Percentiles rank a stretch among this genome's conserved stretches.
Conservation (phyloP, 2,113 vertebrate genomes). For the Panthera uncia region DNA sequence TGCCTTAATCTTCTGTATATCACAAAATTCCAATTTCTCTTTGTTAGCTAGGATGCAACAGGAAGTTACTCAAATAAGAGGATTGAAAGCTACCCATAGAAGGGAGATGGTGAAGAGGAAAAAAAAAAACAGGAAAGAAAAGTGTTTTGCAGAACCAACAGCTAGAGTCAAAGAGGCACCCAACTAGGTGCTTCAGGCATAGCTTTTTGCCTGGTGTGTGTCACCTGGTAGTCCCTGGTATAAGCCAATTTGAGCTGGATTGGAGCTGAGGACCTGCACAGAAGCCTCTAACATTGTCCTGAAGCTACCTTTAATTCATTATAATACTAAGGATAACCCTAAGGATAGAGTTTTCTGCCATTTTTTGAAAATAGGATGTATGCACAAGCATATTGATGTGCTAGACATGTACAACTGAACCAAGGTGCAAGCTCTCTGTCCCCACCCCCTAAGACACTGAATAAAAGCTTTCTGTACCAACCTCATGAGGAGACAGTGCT, state of each 20-base stretch:
- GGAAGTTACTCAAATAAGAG: not conserved
- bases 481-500: not conserved
- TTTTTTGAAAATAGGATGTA: not conserved
- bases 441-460: not conserved
- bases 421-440: not conserved
- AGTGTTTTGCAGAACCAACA: not conserved
- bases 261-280: not conserved
- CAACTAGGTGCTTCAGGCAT: not conserved
- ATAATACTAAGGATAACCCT: not conserved
- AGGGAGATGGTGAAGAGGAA: not conserved
- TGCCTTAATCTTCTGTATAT: not conserved
- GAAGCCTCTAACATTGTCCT: not conserved
- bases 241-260: not conserved
- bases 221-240: not conserved
- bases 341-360: not conserved
- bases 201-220: not conserved
- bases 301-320: not conserved
- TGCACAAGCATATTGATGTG: not conserved
- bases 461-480: not conserved
- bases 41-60: not conserved
- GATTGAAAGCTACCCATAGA: not conserved
- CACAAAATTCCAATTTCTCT: not conserved
- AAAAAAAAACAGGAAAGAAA: not conserved
- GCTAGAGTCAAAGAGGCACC: not conserved
- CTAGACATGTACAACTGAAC: not conserved